Evolutionary conservation across 2,797 vertebrate species (phyloP).

Genomic region (Danio choprae): DNA sequence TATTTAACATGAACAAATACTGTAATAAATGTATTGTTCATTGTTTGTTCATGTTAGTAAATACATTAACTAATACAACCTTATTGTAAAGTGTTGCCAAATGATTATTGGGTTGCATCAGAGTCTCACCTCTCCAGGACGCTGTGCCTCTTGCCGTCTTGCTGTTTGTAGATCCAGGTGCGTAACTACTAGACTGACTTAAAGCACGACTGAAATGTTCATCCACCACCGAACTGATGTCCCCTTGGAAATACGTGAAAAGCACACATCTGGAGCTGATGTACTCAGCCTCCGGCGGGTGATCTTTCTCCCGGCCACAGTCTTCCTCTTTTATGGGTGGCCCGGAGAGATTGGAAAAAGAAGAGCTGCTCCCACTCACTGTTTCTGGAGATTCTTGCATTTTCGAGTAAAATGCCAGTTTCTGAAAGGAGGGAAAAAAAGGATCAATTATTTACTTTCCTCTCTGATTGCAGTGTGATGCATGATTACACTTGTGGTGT

Average conservation of each 20-base stretch:
- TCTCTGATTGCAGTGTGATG: neutral
- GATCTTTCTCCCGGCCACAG: conserved; percentile 90
- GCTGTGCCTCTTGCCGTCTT: conserved; percentile 81
- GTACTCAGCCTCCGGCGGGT: conserved; percentile 93
- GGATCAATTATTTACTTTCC: neutral
- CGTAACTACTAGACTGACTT: conserved; percentile 87
- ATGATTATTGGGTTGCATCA: neutral
- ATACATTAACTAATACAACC: no score
- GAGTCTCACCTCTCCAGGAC: conserved; percentile 82
- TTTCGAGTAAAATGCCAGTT: conserved; percentile 95
- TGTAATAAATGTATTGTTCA: no score
- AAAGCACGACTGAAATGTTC: conserved; percentile 97
- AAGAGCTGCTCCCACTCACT: conserved; percentile 74
- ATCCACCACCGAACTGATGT: conserved; percentile 96
- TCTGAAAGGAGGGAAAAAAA: conserved; percentile 73
- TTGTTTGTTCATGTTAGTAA: no score
- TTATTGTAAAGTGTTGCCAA: no score
- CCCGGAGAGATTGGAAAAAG: conserved; percentile 78
- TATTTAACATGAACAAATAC: no score
- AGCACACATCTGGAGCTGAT: conserved; percentile 94
- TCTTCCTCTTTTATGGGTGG: conserved; percentile 94
- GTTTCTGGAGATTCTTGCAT: conserved; percentile 94
- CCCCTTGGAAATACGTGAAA: conserved; percentile 97
- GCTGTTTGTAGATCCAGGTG: conserved; percentile 73
- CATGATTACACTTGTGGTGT: neutral